Base-by-base conservation (phyloP, 2,888 invertebrate genomes). In the Listrodromus nycthemerus region DNA sequence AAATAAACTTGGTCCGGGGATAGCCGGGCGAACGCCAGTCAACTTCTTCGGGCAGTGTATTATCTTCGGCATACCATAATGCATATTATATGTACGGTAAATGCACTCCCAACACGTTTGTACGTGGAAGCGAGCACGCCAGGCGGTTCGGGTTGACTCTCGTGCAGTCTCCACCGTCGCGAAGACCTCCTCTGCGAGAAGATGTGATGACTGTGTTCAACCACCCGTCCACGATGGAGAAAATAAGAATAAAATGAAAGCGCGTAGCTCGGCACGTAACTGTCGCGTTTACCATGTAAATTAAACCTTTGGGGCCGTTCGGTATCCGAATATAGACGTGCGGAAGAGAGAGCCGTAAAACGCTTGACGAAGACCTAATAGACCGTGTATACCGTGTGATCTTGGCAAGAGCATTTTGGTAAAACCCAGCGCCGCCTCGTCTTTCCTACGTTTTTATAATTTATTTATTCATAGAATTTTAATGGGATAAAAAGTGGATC, bases 51-150 rank as follows among this genome's bases (percentile, higher is more conserved):
- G 86, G 86, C 85, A 86, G 86, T 88, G 88, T 87, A 90, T 89
- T 89, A 89, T 89, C 87, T 86, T 84, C 86, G 78, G 69, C 87
- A 87, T 73, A 88, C 80, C 88, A 88, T 89, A 88, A 90, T 89
- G 88, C 87, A 87, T 88, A 87, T 87, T 86, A 86, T 87, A 89
- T 89, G 83, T 86, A 83, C 74, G 55, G 45, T 50, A 67, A 71
- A 58, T 41, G 45, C 48, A 65, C 33, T 48, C 30, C 65, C 33
- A 71, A 45, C 52, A 30, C 73, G 52, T 33, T 21, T 24, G 16
- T 45, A 45, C 13, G 19, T 19, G 65, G n/a, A 50, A 21, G 45
- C 19, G 19, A 21, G 21, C 52, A 21, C 41, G 41, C 55, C 5
- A 45, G 33, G 50, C 27, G 37, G 16, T 55, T 58, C 50, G 37